phyloP scores from a whole-genome alignment of 2,888 invertebrate species.

The Homarus gammarus region DNA sequence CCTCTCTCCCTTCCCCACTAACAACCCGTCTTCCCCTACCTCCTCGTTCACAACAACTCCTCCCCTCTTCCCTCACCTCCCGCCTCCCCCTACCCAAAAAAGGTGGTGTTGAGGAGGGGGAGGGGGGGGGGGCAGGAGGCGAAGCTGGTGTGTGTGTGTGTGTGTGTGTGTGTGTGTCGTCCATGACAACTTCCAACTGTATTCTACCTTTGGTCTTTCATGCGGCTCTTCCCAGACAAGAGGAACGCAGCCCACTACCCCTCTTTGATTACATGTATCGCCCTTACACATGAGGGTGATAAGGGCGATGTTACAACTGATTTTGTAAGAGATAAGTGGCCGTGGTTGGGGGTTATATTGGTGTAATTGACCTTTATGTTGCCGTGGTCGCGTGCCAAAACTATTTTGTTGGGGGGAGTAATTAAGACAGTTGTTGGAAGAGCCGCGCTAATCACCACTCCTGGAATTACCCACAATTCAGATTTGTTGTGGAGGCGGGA shows the following conservation, averaged over 20 bases:
- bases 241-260: neutral
- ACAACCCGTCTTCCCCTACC: neutral
- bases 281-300: neutral
- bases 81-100: neutral
- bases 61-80: neutral
- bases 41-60: slow-evolving; percentile 18
- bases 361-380: slow-evolving; percentile 33
- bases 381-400: slow-evolving; percentile 9
- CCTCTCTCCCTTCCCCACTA: neutral
- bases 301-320: neutral
- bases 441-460: neutral
- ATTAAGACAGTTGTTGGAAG: slow-evolving; percentile 30
- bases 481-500: too few species aligned
- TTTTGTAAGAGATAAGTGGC: neutral
- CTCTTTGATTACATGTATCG: neutral
- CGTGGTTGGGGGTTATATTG: neutral
- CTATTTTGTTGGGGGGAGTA: slow-evolving; percentile 41
- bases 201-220: neutral
- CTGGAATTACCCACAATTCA: neutral
- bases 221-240: neutral
- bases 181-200: neutral
- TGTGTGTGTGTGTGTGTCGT: too few species aligned
- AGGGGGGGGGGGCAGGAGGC: neutral
- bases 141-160: neutral
- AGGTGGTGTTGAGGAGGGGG: neutral